Conservation (phyloP, 1,140 invertebrate species). For the Papilio polyxenes region DNA sequence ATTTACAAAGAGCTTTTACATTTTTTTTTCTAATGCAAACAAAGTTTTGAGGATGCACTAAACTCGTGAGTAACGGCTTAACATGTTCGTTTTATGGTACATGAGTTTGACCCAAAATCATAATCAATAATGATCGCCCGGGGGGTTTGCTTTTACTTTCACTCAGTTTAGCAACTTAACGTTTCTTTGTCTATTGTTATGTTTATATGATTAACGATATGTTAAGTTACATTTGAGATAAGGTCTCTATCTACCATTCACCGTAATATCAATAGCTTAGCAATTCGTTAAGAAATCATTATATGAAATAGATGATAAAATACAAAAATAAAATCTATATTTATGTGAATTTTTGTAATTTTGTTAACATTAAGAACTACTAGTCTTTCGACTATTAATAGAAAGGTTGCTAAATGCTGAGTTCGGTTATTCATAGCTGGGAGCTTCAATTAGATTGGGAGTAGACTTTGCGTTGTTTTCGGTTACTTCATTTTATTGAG, state of each 20-base stretch:
- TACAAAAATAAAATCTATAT: no score
- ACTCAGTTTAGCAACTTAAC: conserved; percentile 14
- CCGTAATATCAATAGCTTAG: no score
- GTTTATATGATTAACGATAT: not conserved
- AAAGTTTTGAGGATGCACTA: not conserved
- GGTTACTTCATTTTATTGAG: not conserved
- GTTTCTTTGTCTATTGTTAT: not conserved
- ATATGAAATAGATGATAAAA: no score
- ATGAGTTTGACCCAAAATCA: conserved; percentile 11
- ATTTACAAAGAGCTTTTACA: not conserved
- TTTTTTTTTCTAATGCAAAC: not conserved
- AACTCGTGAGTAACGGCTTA: not conserved
- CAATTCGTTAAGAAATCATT: no score
- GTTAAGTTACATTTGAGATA: no score
- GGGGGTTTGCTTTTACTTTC: conserved; percentile 9
- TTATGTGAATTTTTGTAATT: no score
- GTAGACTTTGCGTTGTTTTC: not conserved
- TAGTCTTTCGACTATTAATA: no score
- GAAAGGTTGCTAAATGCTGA: not conserved
- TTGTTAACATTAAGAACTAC: no score
- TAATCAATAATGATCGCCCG: conserved; percentile 7
- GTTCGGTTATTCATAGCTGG: not conserved
- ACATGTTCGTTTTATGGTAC: not conserved
- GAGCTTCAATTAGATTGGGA: not conserved
- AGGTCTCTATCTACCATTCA: no score